phyloP scores from a whole-genome alignment of 53 echinoderm and acorn worm species.

The Paelopatides confundens region DNA sequence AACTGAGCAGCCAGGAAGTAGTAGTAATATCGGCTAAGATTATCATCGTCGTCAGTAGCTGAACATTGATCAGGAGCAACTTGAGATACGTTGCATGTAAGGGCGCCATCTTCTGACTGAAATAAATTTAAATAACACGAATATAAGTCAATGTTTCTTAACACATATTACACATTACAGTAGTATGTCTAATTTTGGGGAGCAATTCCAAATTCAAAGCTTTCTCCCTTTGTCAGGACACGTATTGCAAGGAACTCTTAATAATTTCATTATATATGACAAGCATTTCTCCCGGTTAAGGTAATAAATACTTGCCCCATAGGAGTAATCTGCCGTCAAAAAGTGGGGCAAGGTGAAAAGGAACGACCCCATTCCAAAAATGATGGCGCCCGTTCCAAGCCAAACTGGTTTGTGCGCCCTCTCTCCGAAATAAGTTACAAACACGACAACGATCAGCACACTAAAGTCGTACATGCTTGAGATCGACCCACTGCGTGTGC shows the following conservation, averaged over 20 bases:
- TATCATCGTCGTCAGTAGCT: not conserved
- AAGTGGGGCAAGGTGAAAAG: constrained; percentile 87
- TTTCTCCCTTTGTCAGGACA: too few species aligned
- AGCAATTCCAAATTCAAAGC: too few species aligned
- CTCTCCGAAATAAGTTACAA: constrained; percentile 96
- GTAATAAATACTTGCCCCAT: constrained; percentile 50
- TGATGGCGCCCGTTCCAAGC: constrained; percentile 82
- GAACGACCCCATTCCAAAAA: constrained; percentile 80
- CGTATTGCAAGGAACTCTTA: too few species aligned
- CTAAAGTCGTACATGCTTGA: constrained; percentile 94
- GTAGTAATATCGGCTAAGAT: constrained; percentile 69
- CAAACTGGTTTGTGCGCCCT: constrained; percentile 86
- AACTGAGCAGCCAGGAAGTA: constrained; percentile 88
- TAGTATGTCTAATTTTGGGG: too few species aligned
- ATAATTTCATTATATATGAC: too few species aligned
- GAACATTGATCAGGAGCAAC: constrained; percentile 47
- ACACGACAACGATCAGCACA: constrained; percentile 86
- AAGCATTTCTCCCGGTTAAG: too few species aligned
- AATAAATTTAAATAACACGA: not conserved
- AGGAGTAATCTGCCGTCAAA: constrained; percentile 68
- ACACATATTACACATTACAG: not conserved
- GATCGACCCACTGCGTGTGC: constrained; percentile 89
- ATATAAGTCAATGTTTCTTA: not conserved
- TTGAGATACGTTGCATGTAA: constrained; percentile 62
- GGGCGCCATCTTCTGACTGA: constrained; percentile 64